These are phyloP conservation scores for Neoarius graeffei DNA, from an alignment of 2,113 vertebrate species.

Conservation along the genomic window DNA sequence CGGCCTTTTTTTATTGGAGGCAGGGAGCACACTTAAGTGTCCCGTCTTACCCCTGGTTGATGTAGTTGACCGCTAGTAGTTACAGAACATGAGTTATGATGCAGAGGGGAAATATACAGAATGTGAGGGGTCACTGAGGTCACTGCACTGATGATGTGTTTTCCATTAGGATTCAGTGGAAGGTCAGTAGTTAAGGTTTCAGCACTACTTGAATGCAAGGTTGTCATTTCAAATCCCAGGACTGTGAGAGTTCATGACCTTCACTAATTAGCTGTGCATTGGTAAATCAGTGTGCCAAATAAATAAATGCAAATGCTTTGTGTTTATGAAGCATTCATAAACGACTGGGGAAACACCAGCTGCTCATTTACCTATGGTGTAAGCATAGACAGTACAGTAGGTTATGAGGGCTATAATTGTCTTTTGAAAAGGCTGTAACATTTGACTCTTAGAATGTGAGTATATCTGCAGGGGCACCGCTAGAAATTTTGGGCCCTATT, in stretches of 20 bases:
- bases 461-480: too few species aligned
- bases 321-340: background rate
- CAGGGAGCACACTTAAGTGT: background rate
- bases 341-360: background rate
- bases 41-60: background rate
- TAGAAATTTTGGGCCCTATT: too few species aligned
- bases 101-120: background rate
- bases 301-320: background rate
- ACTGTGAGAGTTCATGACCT: background rate
- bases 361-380: background rate
- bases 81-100: background rate
- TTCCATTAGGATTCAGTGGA: background rate
- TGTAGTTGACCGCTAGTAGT: background rate
- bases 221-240: background rate
- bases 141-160: background rate
- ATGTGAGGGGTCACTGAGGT: background rate
- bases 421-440: background rate
- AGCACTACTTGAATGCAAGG: background rate
- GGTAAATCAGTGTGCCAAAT: background rate
- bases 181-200: background rate
- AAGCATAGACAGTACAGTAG: background rate
- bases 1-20: background rate
- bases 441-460: background rate
- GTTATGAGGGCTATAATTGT: background rate
- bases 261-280: background rate